A percentile compares a stretch with the other conserved stretches of the same genome.
Evolutionary conservation across 2,888 invertebrate species (phyloP).

Genomic region (Eupithecia inturbata): DNA sequence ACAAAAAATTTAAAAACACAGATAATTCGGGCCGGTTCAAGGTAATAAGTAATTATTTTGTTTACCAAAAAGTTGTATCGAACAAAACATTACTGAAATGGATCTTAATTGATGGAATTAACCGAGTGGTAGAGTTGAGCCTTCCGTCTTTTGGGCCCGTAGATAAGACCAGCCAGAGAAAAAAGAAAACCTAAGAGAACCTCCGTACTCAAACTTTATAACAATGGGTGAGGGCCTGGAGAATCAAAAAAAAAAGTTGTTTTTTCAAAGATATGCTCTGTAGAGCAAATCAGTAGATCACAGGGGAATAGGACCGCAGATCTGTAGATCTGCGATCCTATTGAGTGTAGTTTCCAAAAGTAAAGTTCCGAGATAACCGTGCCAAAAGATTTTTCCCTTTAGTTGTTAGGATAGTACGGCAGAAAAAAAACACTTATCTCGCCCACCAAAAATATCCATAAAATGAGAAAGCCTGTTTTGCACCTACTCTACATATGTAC

Average conservation of each 20-base stretch:
- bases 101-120: background rate
- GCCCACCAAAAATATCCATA: too few species aligned
- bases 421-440: too few species aligned
- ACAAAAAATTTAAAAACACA: background rate
- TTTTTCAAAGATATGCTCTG: too few species aligned
- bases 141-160: background rate
- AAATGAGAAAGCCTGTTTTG: too few species aligned
- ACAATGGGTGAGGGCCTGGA: background rate
- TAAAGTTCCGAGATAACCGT: background rate
- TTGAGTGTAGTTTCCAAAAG: background rate
- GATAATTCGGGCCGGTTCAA: background rate
- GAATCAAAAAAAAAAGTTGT: too few species aligned
- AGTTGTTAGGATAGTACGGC: too few species aligned
- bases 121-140: background rate
- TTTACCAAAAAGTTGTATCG: background rate
- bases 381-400: too few species aligned
- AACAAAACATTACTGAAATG: slow-evolving; percentile 10
- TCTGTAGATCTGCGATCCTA: background rate
- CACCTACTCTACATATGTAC: too few species aligned
- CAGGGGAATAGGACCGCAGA: too few species aligned
- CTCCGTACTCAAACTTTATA: background rate
- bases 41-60: slow-evolving; percentile 1
- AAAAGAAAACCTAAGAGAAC: background rate
- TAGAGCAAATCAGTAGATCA: too few species aligned
- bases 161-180: background rate